phyloP scores from a whole-genome alignment of 1,140 invertebrate species.

The Zelostemma sp. region DNA sequence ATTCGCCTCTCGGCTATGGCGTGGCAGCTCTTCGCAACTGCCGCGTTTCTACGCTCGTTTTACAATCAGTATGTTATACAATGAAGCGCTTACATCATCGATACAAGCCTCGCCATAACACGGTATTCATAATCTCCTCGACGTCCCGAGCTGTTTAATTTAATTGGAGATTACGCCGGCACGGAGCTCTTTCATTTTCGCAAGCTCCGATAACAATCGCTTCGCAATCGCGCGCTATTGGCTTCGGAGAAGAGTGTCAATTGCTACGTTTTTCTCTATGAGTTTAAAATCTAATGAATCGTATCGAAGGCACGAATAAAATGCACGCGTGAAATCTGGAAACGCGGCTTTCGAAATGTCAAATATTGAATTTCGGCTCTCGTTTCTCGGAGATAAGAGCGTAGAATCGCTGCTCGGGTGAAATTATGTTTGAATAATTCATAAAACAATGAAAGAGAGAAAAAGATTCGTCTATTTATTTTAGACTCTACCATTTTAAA shows the following conservation, averaged over 20 bases:
- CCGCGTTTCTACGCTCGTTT: slow-evolving; percentile 23
- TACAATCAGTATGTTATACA: slow-evolving; percentile 43
- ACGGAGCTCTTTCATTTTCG: slow-evolving; percentile 27
- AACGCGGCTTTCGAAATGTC: too few species aligned
- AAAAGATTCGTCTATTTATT: too few species aligned
- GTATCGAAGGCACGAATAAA: too few species aligned
- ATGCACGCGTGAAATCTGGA: too few species aligned
- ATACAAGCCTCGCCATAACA: slow-evolving; percentile 41
- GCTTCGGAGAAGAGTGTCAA: slow-evolving; percentile 30
- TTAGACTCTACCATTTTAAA: too few species aligned
- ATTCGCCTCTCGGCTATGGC: slow-evolving; percentile 19
- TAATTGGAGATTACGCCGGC: slow-evolving; percentile 38
- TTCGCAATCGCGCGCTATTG: slow-evolving; percentile 3
- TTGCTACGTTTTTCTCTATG: slow-evolving; percentile 23
- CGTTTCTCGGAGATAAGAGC: too few species aligned
- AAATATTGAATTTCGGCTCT: too few species aligned
- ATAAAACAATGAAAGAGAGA: too few species aligned
- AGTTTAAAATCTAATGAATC: too few species aligned
- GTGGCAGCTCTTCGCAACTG: slow-evolving; percentile 9
- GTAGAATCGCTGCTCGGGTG: too few species aligned
- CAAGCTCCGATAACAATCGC: slow-evolving; percentile 38
- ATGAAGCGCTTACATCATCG: slow-evolving; percentile 43
- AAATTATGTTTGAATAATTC: too few species aligned
- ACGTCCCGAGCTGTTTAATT: slow-evolving; percentile 33
- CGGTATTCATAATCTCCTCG: slow-evolving; percentile 29